A percentile compares a stretch with the other conserved stretches of the same genome.
Conservation (phyloP, 1,140 invertebrate species). For the Drosophila melanica region DNA sequence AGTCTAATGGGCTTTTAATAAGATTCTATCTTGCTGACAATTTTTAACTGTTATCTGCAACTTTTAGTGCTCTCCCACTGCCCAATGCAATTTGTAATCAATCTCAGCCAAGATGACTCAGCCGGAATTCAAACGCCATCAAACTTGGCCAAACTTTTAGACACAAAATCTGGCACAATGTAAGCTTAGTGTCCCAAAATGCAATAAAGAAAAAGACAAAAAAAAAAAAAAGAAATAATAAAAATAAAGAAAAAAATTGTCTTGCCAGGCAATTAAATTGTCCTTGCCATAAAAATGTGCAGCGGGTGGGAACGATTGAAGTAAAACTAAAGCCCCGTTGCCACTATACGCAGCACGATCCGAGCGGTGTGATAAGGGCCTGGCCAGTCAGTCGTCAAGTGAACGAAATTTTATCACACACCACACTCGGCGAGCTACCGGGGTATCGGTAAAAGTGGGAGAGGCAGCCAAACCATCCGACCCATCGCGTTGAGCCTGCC, state of each 20-base stretch:
- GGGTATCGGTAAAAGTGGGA: not conserved
- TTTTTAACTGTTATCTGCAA: constrained; percentile 5
- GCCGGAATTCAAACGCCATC: constrained; percentile 44
- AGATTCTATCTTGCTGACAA: not conserved
- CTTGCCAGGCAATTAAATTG: constrained; percentile 75
- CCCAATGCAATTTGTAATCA: constrained; percentile 49
- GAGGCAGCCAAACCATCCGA: not conserved
- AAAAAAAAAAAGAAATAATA: not conserved
- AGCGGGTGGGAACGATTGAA: constrained; percentile 31
- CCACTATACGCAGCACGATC: constrained; percentile 50
- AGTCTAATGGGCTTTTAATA: constrained; percentile 11
- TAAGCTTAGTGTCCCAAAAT: constrained; percentile 27
- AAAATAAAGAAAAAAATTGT: constrained; percentile 23
- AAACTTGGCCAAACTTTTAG: constrained; percentile 54
- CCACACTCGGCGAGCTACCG: constrained; percentile 18
- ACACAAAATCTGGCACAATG: constrained; percentile 48
- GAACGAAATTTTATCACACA: constrained; percentile 75
- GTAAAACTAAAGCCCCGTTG: constrained; percentile 50
- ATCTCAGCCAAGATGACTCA: constrained; percentile 49
- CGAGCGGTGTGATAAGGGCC: constrained; percentile 62
- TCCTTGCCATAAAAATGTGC: constrained; percentile 78
- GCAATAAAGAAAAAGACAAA: constrained; percentile 7
- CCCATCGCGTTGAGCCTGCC: constrained; percentile 22
- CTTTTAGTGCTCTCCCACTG: constrained; percentile 27
- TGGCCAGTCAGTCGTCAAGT: constrained; percentile 43